Evolutionary conservation across 1,140 invertebrate species (phyloP).

Genomic region (Littorina saxatilis): DNA sequence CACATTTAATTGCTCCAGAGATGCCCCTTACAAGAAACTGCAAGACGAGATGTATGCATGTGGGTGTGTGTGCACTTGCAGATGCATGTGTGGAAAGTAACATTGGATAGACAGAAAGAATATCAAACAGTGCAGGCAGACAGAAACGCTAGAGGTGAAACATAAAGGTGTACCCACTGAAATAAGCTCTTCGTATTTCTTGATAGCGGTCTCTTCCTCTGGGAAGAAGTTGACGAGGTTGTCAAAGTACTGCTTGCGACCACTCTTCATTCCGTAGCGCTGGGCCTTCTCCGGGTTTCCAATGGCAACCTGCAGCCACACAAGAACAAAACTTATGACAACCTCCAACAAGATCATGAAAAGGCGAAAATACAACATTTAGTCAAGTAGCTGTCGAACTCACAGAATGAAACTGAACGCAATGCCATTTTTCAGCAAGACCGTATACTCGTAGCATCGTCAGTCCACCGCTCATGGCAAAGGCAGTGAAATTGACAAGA

Average conservation of each 20-base stretch:
- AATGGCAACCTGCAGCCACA: slow-evolving; percentile 61
- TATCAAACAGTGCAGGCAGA: neutral
- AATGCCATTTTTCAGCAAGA: too few species aligned
- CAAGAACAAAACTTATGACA: neutral
- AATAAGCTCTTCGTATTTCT: slow-evolving; percentile 68
- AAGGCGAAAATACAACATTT: too few species aligned
- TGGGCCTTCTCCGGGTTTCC: slow-evolving; percentile 59
- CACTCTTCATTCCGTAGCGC: slow-evolving; percentile 55
- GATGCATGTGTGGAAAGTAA: neutral
- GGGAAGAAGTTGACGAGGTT: slow-evolving; percentile 72
- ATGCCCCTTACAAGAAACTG: too few species aligned
- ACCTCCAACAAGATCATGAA: too few species aligned
- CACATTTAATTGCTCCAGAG: too few species aligned
- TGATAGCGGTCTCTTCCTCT: slow-evolving; percentile 70
- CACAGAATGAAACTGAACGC: neutral
- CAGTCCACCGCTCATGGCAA: too few species aligned
- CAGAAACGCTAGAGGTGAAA: neutral
- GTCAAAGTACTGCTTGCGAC: slow-evolving; percentile 61
- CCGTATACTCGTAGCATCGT: too few species aligned
- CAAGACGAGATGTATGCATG: too few species aligned
- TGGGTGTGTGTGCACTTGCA: neutral
- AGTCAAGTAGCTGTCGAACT: neutral
- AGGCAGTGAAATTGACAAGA: too few species aligned
- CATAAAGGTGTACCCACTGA: slow-evolving; percentile 49
- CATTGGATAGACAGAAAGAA: neutral